Base-by-base conservation (phyloP, 2,888 invertebrate species). In the Epinotia bilunana region DNA sequence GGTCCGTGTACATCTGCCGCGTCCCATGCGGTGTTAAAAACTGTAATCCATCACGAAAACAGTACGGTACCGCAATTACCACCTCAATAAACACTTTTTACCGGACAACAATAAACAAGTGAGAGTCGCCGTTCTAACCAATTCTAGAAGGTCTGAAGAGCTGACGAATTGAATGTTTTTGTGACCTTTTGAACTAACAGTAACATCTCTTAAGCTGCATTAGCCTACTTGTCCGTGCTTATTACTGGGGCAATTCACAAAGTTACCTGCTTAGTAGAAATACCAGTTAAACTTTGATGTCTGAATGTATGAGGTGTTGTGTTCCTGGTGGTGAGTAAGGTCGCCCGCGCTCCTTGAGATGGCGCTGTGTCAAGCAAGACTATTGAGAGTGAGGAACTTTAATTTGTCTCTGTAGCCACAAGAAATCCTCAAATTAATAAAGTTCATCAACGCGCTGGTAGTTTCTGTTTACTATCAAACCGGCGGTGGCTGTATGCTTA, bases 41-140 rank as follows among this genome's bases (percentile, higher is more conserved):
- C 5, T 49, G 28, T 49, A 65, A 65, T 58, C 43, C 39, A 43
- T 55, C 68, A 58, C 68, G 58, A 68, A 68, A 58, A 68, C 68
- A 68, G 58, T 68, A 68, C 68, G 58, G 68, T 68, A 68, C 68
- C 68, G n/a, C 43, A 58, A 68, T 68, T 57, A 23, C 58, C 58
- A 55, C 33, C 55, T 23, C 23, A 69, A 69, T 58, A 46, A 60
- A 60, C 67, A 67, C 43, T 58, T 58, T 68, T 69, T 58, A 28
- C 58, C 28, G 9, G n/a, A 58, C 12, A 33, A 33, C 61, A 46
- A 69, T 60, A 69, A 60, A 69, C 58, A 60, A 69, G 58, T 46
- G 58, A 60, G 69, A 69, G 23, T 62, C 6, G 13, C 28, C 43
- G 1, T 20, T 39, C 2, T 11, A 7, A 1, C 23, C 18, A 43